phyloP scores from a whole-genome alignment of 92 coral and sea anemone genomes.

The Pocillopora grandis region DNA sequence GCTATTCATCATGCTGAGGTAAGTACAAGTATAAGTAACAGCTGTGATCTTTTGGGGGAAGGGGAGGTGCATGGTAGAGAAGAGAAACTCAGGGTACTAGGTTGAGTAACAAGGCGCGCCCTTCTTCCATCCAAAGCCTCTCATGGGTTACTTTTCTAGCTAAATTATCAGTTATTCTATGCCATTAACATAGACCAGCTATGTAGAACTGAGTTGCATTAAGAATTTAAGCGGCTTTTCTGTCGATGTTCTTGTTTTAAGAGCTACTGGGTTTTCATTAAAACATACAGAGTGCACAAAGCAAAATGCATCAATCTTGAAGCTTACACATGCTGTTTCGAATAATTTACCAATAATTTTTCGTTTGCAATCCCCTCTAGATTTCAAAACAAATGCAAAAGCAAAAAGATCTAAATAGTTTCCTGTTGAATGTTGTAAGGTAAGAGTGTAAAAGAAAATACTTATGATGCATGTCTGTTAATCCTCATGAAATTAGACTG shows the following conservation, averaged over 20 bases:
- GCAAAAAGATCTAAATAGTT: slow-evolving; percentile 92
- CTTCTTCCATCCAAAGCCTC: background rate
- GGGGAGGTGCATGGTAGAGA: background rate
- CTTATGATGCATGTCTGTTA: background rate
- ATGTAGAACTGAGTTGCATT: no score
- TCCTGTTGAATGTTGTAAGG: slow-evolving; percentile 91
- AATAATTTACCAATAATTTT: background rate
- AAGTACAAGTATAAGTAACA: background rate
- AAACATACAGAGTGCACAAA: no score
- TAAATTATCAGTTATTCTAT: no score
- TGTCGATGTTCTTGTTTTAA: no score
- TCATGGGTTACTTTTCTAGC: background rate
- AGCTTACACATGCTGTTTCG: no score
- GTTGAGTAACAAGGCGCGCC: background rate
- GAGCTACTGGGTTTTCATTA: no score
- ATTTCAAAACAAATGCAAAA: slow-evolving; percentile 93
- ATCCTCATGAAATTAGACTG: no score
- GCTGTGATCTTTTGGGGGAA: background rate
- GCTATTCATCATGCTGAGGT: slow-evolving; percentile 99
- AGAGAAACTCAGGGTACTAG: no score
- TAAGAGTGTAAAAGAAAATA: slow-evolving; percentile 5
- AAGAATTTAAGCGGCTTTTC: no score
- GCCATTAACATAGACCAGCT: no score
- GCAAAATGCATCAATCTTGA: no score
- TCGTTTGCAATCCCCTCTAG: slow-evolving; percentile 33